These are phyloP conservation scores for Zaprionus nigranus DNA, from an alignment of 1,140 invertebrate genomes.

Conservation along the genomic window DNA sequence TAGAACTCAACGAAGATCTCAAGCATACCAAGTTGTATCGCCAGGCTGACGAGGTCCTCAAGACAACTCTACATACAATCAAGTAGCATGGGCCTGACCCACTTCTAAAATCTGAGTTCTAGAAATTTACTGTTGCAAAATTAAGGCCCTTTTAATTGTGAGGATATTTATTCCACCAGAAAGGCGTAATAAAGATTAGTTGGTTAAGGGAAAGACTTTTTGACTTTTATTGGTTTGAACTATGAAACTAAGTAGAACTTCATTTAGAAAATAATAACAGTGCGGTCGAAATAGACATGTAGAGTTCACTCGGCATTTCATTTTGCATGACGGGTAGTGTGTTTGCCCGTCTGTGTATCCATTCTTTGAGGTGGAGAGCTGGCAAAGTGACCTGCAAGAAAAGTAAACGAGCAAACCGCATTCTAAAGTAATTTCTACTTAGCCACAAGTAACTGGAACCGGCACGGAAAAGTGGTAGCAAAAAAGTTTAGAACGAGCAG, in stretches of 20 bases:
- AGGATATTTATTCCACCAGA: background rate
- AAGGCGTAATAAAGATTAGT: background rate
- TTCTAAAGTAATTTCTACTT: constrained; percentile 72
- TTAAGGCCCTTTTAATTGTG: background rate
- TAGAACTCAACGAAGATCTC: constrained; percentile 27
- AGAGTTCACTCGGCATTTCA: too few relatives aligned
- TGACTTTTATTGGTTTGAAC: too few relatives aligned
- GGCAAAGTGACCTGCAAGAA: constrained; percentile 48
- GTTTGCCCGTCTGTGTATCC: background rate
- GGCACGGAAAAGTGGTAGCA: constrained; percentile 44
- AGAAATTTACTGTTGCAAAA: background rate
- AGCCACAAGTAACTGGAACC: constrained; percentile 63
- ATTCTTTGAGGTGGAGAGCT: background rate
- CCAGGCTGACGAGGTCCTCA: constrained; percentile 21
- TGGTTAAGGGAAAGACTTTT: background rate
- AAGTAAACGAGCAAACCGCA: constrained; percentile 53
- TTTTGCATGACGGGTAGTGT: background rate
- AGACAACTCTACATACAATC: background rate
- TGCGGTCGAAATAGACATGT: too few relatives aligned
- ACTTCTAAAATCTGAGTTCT: background rate
- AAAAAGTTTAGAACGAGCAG: constrained; percentile 55
- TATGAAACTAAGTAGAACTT: too few relatives aligned
- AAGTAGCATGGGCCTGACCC: background rate
- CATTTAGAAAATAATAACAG: too few relatives aligned
- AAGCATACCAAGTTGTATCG: constrained; percentile 10